Evolutionary conservation across 1,140 invertebrate genomes (phyloP).

Genomic region (Pteromalus puparum): DNA sequence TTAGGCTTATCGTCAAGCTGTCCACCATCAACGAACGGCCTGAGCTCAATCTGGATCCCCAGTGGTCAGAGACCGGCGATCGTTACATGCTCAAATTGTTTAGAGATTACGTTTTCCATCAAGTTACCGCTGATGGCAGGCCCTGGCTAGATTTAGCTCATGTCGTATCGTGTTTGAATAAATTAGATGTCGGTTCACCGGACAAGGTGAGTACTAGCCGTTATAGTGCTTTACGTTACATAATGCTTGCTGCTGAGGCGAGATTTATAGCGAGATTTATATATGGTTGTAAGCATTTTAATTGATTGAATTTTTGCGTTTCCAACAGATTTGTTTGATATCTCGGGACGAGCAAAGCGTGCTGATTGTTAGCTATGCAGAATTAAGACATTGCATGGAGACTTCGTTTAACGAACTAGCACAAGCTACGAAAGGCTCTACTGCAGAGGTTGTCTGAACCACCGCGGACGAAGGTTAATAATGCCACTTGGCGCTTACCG

Average conservation of each 20-base stretch:
- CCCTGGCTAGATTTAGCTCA: constrained; percentile 98
- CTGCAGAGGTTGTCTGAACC: constrained; percentile 62
- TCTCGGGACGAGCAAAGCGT: constrained; percentile 97
- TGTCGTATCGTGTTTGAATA: constrained; percentile 95
- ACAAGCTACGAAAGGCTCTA: constrained; percentile 75
- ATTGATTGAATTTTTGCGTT: neutral
- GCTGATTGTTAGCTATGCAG: constrained; percentile 94
- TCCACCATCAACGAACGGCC: constrained; percentile 95
- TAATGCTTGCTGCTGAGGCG: no score
- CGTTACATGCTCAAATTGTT: constrained; percentile 98
- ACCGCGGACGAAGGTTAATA: constrained; percentile 52
- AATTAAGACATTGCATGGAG: constrained; percentile 96
- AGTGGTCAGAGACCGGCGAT: constrained; percentile 98
- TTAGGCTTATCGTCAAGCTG: constrained; percentile 93
- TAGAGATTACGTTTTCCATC: constrained; percentile 97
- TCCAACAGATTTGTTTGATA: constrained; percentile 90
- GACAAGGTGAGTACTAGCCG: constrained; percentile 82
- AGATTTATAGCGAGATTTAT: neutral
- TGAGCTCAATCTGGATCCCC: constrained; percentile 94
- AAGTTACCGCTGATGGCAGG: constrained; percentile 91
- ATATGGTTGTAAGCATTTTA: neutral
- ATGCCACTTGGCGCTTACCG: constrained; percentile 62
- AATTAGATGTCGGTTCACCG: constrained; percentile 90
- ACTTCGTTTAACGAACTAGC: constrained; percentile 92
- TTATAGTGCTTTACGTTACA: constrained; percentile 24